Evolutionary conservation across 2,113 vertebrate genomes (phyloP), one percentile per base, ranked within the genome.

Genomic region (Gobius niger): DNA sequence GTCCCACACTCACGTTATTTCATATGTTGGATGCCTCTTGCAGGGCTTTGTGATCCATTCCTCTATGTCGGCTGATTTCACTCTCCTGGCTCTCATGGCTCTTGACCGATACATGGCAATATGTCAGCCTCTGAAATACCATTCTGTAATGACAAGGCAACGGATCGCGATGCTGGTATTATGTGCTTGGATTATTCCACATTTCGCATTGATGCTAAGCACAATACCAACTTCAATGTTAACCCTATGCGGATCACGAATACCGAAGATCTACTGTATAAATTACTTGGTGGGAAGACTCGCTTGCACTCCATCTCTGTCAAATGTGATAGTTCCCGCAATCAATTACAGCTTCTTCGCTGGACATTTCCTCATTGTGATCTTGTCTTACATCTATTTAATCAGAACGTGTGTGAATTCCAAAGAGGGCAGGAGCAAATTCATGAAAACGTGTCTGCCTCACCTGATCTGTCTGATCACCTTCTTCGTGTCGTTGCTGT

Each of bases 21-120:
- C 82, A 54, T 70, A 77, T 11, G 14, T 50, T 18, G 85, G 85
- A 19, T 87, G 85, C 7, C 44, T 81, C 1, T 14, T 81, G 47
- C 85, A 85, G 66, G 78, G 66, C 16, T 85, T 75, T 65, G 75
- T 83, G 56, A 0, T 87, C 44, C 78, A 83, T 51, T 79, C 77
- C 0, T 68, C 78, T 2, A 47, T 7, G 7, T 2, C 8, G 44
- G 67, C 74, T 44, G 82, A 87, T 10, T 65, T 78, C 2, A 82
- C 85, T 18, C 0, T 85, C 19, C 62, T 87, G 0, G 42, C 24
- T 2, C 9, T 84, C 0, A 87, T 87, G 85, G 65, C 85, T 7
- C 76, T 67, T 46, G 85, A 87, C 68, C 52, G 85, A 72, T 87
- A 87, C 12, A 62, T 83, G 46, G 81, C 85, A 5, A 81, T 87